Conservation (phyloP, 2,888 invertebrate genomes). For the Disparrhopalites patrizii region DNA sequence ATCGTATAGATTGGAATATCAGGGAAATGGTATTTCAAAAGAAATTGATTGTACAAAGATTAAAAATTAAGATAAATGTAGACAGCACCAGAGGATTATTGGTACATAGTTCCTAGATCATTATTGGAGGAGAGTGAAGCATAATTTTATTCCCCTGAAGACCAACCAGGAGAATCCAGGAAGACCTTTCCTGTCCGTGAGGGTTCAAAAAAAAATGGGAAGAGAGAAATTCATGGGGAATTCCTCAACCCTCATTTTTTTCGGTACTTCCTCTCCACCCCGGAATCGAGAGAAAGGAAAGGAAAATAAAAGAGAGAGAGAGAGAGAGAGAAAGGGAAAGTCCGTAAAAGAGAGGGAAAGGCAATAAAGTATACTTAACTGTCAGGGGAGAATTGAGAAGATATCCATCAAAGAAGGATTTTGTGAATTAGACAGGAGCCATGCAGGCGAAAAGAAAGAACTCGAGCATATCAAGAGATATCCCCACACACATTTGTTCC, state of each 20-base stretch:
- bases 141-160: not conserved
- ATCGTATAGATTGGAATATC: not conserved
- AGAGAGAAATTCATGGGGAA: slow-evolving; percentile 1
- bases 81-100: no score
- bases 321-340: not conserved
- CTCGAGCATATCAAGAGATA: not conserved
- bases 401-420: slow-evolving; percentile 14
- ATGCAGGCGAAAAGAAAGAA: slow-evolving; percentile 12
- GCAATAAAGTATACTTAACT: slow-evolving; percentile 15
- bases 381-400: slow-evolving; percentile 12
- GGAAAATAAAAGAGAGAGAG: not conserved
- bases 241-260: not conserved
- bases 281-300: not conserved
- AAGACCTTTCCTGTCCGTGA: no score
- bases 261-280: not conserved
- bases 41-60: no score
- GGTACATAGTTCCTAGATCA: no score
- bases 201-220: no score
- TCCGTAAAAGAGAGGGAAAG: not conserved
- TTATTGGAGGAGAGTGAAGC: not conserved
- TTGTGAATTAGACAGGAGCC: slow-evolving; percentile 17
- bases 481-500: not conserved
- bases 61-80: slow-evolving; percentile 7
- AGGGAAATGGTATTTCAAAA: not conserved
- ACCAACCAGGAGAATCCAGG: no score